Base-by-base conservation (phyloP, 2,888 invertebrate species). In the Drosophila conformis region DNA sequence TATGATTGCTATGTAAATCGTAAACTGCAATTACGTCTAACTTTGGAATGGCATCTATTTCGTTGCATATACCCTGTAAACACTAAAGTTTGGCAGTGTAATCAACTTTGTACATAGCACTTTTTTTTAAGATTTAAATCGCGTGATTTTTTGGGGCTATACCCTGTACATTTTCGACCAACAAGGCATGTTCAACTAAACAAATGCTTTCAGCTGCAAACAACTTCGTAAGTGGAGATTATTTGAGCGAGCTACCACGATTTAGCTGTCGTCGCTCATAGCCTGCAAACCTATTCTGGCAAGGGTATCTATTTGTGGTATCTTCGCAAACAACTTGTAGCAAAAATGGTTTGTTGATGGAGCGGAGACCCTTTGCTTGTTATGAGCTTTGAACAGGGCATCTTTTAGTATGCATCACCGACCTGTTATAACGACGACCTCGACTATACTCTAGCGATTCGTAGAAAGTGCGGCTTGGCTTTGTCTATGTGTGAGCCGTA, bases 21-120 rank as follows among this genome's bases (percentile, higher is more conserved):
- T 46, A 73, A 70, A 78, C 80, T 75, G 76, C 82, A 84, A 87
- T 80, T 77, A 79, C 80, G 79, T 49, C 69, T 68, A 74, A 75
- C 80, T 76, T 70, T 69, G 67, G 40, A 59, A 61, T 78, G 68
- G 59, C 69, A 57, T 73, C 63, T 46, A 65, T 76, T 64, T 65
- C 36, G 53, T 52, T 61, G 21, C 38, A 8, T 42, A 70, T 49
- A 71, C 79, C 61, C 79, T 78, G 66, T 75, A 51, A 57, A 18
- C 29, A 5, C 21, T 21, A 3, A 11, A 11, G 2, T 6, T n/a
- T 6, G n/a, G 29, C 27, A 11, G 51, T 27, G 29, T 29, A 29
- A 49, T 49, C 27, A 49, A 27, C 10, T 27, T 27, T 1, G 27
- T 10, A 49, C 13, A 46, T 21, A 2, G 0, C 1, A 42, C 33